Percentiles rank a stretch among this genome's conserved stretches.
These are phyloP conservation scores for Iphiclides podalirius DNA, from an alignment of 2,888 invertebrate genomes.

Conservation along the genomic window DNA sequence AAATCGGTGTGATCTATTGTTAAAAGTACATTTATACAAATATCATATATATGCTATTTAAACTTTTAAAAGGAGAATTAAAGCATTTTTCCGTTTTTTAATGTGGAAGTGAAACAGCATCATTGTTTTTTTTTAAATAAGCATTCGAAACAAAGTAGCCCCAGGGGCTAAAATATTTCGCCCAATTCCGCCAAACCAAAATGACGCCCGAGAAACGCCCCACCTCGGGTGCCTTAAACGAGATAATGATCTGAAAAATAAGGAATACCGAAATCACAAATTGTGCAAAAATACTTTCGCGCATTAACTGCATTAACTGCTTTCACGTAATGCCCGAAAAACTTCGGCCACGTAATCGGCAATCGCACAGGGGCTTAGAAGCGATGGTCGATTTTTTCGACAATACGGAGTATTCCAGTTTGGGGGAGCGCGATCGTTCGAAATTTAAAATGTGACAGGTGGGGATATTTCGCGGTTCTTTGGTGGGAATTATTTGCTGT, in stretches of 20 bases:
- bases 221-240: conserved; percentile 7
- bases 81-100: too few species aligned
- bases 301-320: conserved; percentile 14
- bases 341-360: conserved; percentile 9
- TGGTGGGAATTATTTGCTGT: neutral
- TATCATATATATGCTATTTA: too few species aligned
- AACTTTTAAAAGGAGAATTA: too few species aligned
- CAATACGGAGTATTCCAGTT: conserved; percentile 14
- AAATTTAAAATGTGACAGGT: conserved; percentile 15
- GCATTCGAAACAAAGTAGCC: neutral
- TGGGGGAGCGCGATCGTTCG: neutral
- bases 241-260: conserved; percentile 22
- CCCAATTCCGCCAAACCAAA: conserved; percentile 10
- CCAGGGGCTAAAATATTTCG: conserved; percentile 3
- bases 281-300: conserved; percentile 22
- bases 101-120: too few species aligned
- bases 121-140: too few species aligned
- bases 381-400: conserved; percentile 5
- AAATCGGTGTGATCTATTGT: too few species aligned
- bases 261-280: conserved; percentile 21
- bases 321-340: conserved; percentile 20
- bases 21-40: too few species aligned
- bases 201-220: conserved; percentile 14
- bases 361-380: conserved; percentile 15
- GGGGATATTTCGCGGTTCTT: conserved; percentile 5